Evolutionary conservation across 1,140 invertebrate genomes (phyloP), one percentile per base, ranked within the genome.

Genomic region (Hycleus phaleratus): DNA sequence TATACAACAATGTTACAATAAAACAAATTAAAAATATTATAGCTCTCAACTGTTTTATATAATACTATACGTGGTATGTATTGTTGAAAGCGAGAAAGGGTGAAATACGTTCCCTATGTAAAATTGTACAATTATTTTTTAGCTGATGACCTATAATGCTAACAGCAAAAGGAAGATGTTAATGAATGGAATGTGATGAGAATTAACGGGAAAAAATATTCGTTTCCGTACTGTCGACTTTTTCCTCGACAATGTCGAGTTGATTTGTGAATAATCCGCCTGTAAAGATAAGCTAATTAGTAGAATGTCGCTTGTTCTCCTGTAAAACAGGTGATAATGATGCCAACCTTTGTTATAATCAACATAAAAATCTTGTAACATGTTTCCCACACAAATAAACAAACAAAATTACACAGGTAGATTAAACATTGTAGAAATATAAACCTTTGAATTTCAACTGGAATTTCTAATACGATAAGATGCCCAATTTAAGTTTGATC

Each of bases 1-100:
- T 54, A 59, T 59, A 59, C 57, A 59, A 51, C 57, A 59, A 49
- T 47, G 57, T 50, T 54, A 59, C 57, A 53, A 52, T 59, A 59
- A 59, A 59, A 59, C 57, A 59, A 59, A 59, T 59, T 59, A 59
- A 59, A 59, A 59, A 59, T 59, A 59, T 59, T 59, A 59, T 45
- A 54, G 50, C 49, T 46, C 57, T 59, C 52, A 54, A 54, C 56
- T 58, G 39, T 4, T 32, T 5, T 32, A 32, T 32, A 32, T 32
- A 5, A 32, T 32, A 11, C 40, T 42, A n/a, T 42, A 9, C 3
- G 3, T n/a, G 40, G 3, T 42, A 9, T 4, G 44, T 57, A 47
- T 44, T 43, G 39, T 47, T 46, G 39, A 54, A 59, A 49, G 57
- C 50, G 57, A 54, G 57, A 59, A 59, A 59, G 57, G 57, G 57